A percentile compares a stretch with the other conserved stretches of the same genome.
These are phyloP conservation scores for Xenopus borealis DNA, from an alignment of 2,113 vertebrate genomes.

Conservation along the genomic window DNA sequence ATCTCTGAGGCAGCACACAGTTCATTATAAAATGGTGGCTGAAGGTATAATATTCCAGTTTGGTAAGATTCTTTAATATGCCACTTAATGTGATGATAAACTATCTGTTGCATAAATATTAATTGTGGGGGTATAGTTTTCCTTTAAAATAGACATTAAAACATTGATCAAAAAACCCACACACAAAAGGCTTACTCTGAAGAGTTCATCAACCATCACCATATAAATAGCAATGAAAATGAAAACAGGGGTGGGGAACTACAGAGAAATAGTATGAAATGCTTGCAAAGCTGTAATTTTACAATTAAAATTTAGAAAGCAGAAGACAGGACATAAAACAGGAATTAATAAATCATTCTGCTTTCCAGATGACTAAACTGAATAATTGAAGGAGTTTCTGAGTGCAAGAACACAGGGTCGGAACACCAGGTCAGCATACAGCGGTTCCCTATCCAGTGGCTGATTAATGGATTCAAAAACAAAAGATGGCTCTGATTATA, in stretches of 20 bases:
- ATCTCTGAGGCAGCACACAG: no score
- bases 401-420: constrained; percentile 33
- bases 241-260: background rate
- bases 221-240: no score
- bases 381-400: constrained; percentile 40
- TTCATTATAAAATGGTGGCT: no score
- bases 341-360: constrained; percentile 39
- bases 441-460: constrained; percentile 33
- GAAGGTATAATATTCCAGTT: no score
- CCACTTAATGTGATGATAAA: no score
- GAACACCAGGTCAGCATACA: constrained; percentile 27
- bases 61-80: no score
- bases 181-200: no score
- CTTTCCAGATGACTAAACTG: constrained; percentile 39
- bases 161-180: background rate
- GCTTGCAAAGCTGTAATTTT: constrained; percentile 25
- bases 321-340: constrained; percentile 20
- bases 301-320: constrained; percentile 16
- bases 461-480: constrained; percentile 38
- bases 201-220: no score
- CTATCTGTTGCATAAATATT: no score
- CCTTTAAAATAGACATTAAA: no score
- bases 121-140: no score
- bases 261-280: constrained; percentile 1
- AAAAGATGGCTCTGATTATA: constrained; percentile 36